Evolutionary conservation across 2,888 invertebrate genomes (phyloP).

Genomic region (Deroplatys truncata): DNA sequence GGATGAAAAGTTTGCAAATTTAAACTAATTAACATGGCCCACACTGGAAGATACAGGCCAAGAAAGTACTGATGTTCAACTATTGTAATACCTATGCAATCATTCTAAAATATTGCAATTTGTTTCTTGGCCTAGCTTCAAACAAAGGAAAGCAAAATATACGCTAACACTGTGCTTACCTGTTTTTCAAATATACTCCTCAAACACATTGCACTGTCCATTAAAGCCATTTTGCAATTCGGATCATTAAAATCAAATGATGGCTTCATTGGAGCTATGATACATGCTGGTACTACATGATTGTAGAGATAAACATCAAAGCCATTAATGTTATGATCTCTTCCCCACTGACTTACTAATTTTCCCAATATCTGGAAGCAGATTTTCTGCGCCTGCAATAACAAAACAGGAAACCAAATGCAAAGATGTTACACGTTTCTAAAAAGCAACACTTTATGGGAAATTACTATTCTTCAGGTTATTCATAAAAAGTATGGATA

Average conservation of each 20-base stretch:
- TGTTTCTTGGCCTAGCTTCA: background rate
- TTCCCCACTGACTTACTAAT: slow-evolving; percentile 48
- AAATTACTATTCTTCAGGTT: background rate
- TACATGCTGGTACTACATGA: slow-evolving; percentile 50
- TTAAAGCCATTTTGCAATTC: slow-evolving; percentile 45
- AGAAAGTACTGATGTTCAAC: no score
- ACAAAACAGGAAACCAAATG: slow-evolving; percentile 13
- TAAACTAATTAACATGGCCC: no score
- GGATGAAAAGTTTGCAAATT: no score
- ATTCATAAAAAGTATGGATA: background rate
- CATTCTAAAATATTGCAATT: background rate
- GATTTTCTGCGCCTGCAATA: slow-evolving; percentile 44
- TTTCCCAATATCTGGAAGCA: slow-evolving; percentile 48
- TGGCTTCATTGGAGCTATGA: slow-evolving; percentile 48
- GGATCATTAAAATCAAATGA: slow-evolving; percentile 50
- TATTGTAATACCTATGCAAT: no score
- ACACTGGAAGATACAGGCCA: no score
- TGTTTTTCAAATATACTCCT: slow-evolving; percentile 36
- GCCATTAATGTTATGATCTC: slow-evolving; percentile 42
- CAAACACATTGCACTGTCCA: slow-evolving; percentile 40
- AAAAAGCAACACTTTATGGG: no score
- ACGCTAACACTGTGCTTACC: background rate
- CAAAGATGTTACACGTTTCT: background rate
- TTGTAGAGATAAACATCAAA: slow-evolving; percentile 50
- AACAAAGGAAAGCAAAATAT: background rate